phyloP scores from a whole-genome alignment of 1,140 invertebrate genomes.

The Caerostris extrusa region DNA sequence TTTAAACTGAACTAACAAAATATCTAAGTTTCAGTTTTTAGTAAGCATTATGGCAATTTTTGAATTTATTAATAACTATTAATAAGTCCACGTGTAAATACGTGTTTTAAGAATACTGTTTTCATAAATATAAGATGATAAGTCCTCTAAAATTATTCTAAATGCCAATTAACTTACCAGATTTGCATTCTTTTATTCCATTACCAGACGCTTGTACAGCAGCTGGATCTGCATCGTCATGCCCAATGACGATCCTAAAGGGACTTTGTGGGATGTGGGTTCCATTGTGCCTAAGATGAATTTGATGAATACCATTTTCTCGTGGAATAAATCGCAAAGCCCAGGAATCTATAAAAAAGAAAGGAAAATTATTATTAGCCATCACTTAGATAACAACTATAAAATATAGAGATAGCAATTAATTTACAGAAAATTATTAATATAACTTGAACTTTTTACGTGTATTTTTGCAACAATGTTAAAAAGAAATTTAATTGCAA shows the following conservation, averaged over 20 bases:
- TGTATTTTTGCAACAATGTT: too few species aligned
- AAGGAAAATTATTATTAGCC: neutral
- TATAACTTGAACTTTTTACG: too few species aligned
- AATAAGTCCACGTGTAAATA: too few species aligned
- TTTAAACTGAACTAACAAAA: too few species aligned
- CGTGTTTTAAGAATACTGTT: too few species aligned
- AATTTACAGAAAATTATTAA: too few species aligned
- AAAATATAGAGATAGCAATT: too few species aligned
- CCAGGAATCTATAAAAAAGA: slow-evolving; percentile 81
- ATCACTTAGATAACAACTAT: neutral
- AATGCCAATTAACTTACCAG: slow-evolving; percentile 83
- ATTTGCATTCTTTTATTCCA: slow-evolving; percentile 91
- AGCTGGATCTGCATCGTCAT: slow-evolving; percentile 96
- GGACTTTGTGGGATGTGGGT: slow-evolving; percentile 97
- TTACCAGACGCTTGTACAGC: slow-evolving; percentile 94
- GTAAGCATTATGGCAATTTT: too few species aligned
- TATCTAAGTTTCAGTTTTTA: too few species aligned
- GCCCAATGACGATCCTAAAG: slow-evolving; percentile 95
- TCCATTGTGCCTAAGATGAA: slow-evolving; percentile 89
- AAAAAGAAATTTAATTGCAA: too few species aligned
- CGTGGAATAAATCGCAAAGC: slow-evolving; percentile 96
- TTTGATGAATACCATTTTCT: slow-evolving; percentile 97
- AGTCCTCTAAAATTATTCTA: neutral
- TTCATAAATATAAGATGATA: too few species aligned
- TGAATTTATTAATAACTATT: too few species aligned